These are phyloP conservation scores for Leptobrachium ailaonicum DNA, from an alignment of 2,113 vertebrate genomes.

Conservation along the genomic window DNA sequence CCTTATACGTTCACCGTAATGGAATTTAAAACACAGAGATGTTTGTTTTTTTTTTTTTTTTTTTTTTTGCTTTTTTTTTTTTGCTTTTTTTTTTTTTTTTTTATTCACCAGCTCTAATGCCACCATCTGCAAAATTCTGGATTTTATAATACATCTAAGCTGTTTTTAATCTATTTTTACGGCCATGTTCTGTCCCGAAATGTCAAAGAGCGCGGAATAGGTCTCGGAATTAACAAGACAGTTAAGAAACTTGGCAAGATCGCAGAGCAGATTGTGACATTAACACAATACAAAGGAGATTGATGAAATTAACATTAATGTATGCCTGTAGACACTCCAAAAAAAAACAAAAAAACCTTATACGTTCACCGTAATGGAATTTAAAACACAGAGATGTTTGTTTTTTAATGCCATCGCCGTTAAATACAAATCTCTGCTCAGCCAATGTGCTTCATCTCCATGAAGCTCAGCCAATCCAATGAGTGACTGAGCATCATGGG, in stretches of 20 bases:
- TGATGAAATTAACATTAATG: constrained; percentile 76
- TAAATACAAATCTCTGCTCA: constrained; percentile 69
- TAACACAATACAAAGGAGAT: constrained; percentile 79
- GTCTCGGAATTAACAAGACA: constrained; percentile 82
- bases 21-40: constrained; percentile 73
- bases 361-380: constrained; percentile 72
- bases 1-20: constrained; percentile 73
- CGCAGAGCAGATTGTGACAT: constrained; percentile 81
- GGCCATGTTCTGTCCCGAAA: constrained; percentile 83
- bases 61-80: constrained; percentile 68
- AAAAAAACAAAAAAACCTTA: constrained; percentile 68
- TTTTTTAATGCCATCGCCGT: constrained; percentile 64
- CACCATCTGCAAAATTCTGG: constrained; percentile 80
- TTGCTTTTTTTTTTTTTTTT: constrained; percentile 68
- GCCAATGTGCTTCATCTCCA: constrained; percentile 61
- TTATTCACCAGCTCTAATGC: constrained; percentile 71
- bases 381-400: constrained; percentile 72
- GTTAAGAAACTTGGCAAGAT: constrained; percentile 81
- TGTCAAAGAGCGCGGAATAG: constrained; percentile 78
- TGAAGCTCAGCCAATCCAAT: constrained; percentile 38
- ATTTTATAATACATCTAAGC: constrained; percentile 84
- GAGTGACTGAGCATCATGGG: no score
- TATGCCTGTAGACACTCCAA: constrained; percentile 74
- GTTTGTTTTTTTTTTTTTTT: constrained; percentile 64
- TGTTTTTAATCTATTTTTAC: constrained; percentile 86